Evolutionary conservation across 2,888 invertebrate genomes (phyloP).

Genomic region (Pterostichus niger): DNA sequence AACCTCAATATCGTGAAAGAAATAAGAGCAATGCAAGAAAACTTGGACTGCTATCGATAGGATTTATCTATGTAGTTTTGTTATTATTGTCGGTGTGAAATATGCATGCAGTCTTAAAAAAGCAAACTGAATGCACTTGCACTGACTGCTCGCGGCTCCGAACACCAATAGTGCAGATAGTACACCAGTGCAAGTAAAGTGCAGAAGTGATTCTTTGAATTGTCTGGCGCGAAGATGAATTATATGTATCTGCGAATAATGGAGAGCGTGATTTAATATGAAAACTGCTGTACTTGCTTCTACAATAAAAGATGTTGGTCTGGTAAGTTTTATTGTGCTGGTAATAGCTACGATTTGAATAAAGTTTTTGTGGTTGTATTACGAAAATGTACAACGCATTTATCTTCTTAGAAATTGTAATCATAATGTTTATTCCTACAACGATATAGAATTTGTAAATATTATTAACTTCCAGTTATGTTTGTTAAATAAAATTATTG

Average conservation of each 20-base stretch:
- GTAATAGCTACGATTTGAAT: conserved; percentile 43
- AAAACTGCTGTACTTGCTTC: conserved; percentile 30
- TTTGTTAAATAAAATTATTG: too few species aligned
- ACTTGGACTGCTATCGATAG: neutral
- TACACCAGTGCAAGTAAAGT: conserved; percentile 23
- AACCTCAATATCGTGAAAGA: neutral
- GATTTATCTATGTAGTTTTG: conserved; percentile 10
- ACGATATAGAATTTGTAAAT: too few species aligned
- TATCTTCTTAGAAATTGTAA: conserved; percentile 12
- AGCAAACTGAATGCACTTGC: neutral
- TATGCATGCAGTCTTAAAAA: neutral
- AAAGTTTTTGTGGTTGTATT: conserved; percentile 28
- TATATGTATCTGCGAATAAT: conserved; percentile 44
- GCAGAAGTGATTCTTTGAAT: conserved; percentile 43
- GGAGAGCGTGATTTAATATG: conserved; percentile 39
- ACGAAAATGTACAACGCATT: conserved; percentile 1
- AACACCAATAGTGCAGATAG: conserved; percentile 7
- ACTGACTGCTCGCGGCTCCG: neutral
- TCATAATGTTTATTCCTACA: neutral
- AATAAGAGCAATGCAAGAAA: neutral
- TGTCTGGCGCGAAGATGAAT: conserved; percentile 28
- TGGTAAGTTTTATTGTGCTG: conserved; percentile 21
- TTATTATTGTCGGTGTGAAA: conserved; percentile 15
- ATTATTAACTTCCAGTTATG: too few species aligned
- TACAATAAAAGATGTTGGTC: conserved; percentile 12